Base-by-base conservation (phyloP, 2,113 vertebrate genomes). In the Illadopsis cleaveri region DNA sequence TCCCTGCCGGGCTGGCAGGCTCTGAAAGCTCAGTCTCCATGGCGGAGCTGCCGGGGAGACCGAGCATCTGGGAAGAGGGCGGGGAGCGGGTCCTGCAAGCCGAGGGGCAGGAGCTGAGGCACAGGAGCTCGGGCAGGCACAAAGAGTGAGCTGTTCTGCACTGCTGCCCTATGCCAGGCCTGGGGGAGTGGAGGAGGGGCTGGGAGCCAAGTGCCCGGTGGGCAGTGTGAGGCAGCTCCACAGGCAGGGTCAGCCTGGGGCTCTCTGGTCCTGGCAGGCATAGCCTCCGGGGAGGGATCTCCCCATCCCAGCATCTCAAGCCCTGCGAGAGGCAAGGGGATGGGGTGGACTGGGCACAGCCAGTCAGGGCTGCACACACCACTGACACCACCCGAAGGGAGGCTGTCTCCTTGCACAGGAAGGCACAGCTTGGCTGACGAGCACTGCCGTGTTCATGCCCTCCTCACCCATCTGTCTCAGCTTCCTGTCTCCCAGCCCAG, bases 61-160 rank as follows among this genome's bases (percentile, higher is more conserved):
- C 6, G 53, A 97, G 94, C 84, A 93, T 84, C 92, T 85, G 83
- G 64, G 77, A 90, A 17, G 62, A 70, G 84, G 77, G 28, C 14
- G 45, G 86, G 85, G 24, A 89, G 61, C 0, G 1, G 70, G n/a
- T 54, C 50, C 82, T 3, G 42, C 82, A 42, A 73, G 86, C 93
- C 9, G 4, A 89, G 86, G 61, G 69, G 62, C 89, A 68, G 61
- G 56, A 93, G 88, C 71, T 33, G 10, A 89, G 85, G 60, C 60
- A 37, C 87, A 65, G 61, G 48, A 96, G 86, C 69, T 22, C 5
- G 15, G 4, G 71, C 47, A 9, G 69, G 65, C 90, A 98, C 97
- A 98, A 97, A 94, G 97, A 71, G 20, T 0, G 25, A 30, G 97
- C 78, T 98, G 98, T 98, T 95, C 60, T 20, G 62, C 3, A 11